Evolutionary conservation across 2,113 vertebrate genomes (phyloP).

Genomic region (Etheostoma cragini): DNA sequence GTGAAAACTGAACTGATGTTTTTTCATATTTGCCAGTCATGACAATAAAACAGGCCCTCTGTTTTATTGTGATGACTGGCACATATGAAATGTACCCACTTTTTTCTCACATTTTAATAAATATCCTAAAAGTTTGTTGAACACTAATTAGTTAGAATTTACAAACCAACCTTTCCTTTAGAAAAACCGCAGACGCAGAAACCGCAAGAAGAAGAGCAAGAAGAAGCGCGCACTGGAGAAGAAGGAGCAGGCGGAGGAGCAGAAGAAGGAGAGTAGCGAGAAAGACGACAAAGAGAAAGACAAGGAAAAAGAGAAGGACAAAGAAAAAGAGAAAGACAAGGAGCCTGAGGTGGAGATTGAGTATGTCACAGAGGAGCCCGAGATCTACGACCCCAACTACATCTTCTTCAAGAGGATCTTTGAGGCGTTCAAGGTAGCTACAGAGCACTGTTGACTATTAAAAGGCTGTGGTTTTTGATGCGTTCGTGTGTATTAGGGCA

Average conservation of each 20-base stretch:
- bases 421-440: constrained; percentile 91
- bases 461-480: not conserved
- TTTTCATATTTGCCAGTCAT: not conserved
- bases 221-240: constrained; percentile 84
- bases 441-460: not conserved
- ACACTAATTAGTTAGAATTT: not conserved
- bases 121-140: not conserved
- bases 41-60: too few species aligned
- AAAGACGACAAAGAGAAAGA: constrained; percentile 50
- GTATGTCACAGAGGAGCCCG: constrained; percentile 91
- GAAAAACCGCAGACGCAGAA: constrained; percentile 91
- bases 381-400: constrained; percentile 93
- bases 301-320: constrained; percentile 18
- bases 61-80: too few species aligned
- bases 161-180: constrained; percentile 36
- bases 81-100: too few species aligned
- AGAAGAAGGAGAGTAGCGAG: constrained; percentile 6
- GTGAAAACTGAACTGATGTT: too few species aligned
- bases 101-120: not conserved
- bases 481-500: not conserved
- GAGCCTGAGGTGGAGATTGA: constrained; percentile 90
- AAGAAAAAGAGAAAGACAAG: constrained; percentile 76
- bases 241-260: constrained; percentile 80
- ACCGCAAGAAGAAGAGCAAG: constrained; percentile 92
- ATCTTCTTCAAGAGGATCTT: constrained; percentile 96